Conservation (phyloP, 2,888 invertebrate species). For the Icerya purchasi region DNA sequence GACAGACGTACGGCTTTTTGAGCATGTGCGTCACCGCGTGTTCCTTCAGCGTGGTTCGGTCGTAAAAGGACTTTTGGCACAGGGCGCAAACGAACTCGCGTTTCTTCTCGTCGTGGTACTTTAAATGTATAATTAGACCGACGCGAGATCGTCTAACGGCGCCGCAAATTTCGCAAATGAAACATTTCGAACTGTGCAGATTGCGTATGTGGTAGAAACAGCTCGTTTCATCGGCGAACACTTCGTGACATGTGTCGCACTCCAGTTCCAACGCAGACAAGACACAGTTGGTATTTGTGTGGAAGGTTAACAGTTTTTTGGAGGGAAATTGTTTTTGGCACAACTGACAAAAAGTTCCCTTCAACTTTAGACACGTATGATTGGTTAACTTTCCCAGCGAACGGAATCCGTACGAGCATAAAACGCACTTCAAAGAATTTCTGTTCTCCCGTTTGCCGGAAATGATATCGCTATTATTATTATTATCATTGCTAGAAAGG, state of each 20-base stretch:
- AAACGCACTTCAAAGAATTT: too few species aligned
- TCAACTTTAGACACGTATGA: slow-evolving; percentile 15
- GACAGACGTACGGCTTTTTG: slow-evolving; percentile 35
- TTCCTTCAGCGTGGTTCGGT: slow-evolving; percentile 33
- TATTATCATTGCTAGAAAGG: too few species aligned
- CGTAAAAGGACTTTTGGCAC: slow-evolving; percentile 31
- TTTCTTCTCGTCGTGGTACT: slow-evolving; percentile 31
- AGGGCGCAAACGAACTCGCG: slow-evolving; percentile 31
- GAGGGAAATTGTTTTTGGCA: slow-evolving; percentile 31
- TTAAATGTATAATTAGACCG: slow-evolving; percentile 29
- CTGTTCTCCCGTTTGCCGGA: too few species aligned
- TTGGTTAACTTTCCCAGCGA: slow-evolving; percentile 16
- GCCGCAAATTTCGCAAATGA: slow-evolving; percentile 17
- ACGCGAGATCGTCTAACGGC: slow-evolving; percentile 15
- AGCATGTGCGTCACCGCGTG: slow-evolving; percentile 31
- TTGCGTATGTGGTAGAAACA: slow-evolving; percentile 29
- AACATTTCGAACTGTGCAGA: slow-evolving; percentile 16
- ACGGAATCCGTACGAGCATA: slow-evolving; percentile 15
- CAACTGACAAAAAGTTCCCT: slow-evolving; percentile 12
- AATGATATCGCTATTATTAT: too few species aligned
- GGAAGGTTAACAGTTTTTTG: slow-evolving; percentile 32
- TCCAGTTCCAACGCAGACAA: slow-evolving; percentile 19
- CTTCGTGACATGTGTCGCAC: slow-evolving; percentile 18
- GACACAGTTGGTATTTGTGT: slow-evolving; percentile 27
- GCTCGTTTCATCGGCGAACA: slow-evolving; percentile 27